Conservation (phyloP, 2,113 vertebrate species). For the Rhizomys pruinosus region DNA sequence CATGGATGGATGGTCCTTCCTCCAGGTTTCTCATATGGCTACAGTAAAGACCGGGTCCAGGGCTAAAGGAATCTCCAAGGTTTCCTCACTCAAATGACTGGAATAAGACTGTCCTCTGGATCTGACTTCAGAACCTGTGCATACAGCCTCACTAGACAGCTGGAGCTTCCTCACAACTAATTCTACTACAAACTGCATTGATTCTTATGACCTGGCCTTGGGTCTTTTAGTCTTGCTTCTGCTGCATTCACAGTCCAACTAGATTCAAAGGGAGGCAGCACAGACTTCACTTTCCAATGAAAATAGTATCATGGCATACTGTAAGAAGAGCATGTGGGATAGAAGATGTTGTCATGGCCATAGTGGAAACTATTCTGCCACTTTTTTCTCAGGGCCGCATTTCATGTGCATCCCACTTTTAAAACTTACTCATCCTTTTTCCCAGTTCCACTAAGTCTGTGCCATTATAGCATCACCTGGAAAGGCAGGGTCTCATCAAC, state of each 20-base stretch:
- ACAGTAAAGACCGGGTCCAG: too few species aligned
- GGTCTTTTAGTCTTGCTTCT: not conserved
- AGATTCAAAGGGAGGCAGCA: not conserved
- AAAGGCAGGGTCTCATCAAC: not conserved
- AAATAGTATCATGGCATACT: not conserved
- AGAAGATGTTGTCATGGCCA: too few species aligned
- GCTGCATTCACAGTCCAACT: not conserved
- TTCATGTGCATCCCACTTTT: not conserved
- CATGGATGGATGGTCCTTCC: accelerated
- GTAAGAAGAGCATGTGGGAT: not conserved
- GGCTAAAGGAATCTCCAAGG: not conserved
- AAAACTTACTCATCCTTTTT: not conserved
- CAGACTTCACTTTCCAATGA: not conserved
- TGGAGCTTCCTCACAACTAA: not conserved
- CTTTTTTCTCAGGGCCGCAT: not conserved
- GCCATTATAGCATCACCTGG: not conserved
- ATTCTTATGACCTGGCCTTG: too few species aligned
- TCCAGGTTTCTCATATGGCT: not conserved
- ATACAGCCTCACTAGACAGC: not conserved
- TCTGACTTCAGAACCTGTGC: not conserved
- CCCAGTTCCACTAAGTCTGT: not conserved
- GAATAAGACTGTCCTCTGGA: not conserved
- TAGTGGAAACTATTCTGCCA: not conserved
- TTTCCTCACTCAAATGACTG: not conserved
- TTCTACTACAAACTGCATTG: not conserved